These are phyloP conservation scores for Tragelaphus oryx DNA, from an alignment of 2,797 vertebrate genomes.

Conservation along the genomic window DNA sequence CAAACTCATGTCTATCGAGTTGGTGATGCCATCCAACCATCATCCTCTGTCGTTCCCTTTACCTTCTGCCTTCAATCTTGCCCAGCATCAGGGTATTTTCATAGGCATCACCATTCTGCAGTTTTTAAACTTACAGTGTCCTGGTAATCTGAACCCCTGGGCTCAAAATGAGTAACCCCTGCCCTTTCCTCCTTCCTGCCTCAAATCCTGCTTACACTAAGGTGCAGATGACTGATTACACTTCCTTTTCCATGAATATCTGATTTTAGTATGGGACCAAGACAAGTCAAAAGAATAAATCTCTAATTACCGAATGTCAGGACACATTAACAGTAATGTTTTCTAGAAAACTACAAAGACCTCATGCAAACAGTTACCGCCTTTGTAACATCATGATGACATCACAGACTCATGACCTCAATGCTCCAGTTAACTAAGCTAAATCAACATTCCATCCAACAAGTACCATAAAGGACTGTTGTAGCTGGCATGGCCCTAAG, in stretches of 20 bases:
- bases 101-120: neutral
- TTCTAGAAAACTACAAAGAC: neutral
- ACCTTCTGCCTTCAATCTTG: neutral
- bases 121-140: neutral
- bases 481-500: neutral
- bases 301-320: neutral
- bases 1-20: neutral
- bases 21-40: neutral
- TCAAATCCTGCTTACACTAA: neutral
- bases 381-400: neutral
- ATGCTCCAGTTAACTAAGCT: neutral
- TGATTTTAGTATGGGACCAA: neutral
- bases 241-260: neutral
- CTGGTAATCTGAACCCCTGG: neutral
- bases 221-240: neutral
- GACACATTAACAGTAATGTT: neutral
- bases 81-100: neutral
- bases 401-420: neutral
- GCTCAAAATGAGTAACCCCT: neutral
- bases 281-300: conserved; percentile 10
- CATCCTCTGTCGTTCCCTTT: neutral
- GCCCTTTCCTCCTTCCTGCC: neutral
- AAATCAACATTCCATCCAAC: neutral
- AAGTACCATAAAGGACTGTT: neutral
- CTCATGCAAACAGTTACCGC: neutral